These are phyloP conservation scores for Pollenia labialis DNA, from an alignment of 2,888 invertebrate genomes.

Conservation along the genomic window DNA sequence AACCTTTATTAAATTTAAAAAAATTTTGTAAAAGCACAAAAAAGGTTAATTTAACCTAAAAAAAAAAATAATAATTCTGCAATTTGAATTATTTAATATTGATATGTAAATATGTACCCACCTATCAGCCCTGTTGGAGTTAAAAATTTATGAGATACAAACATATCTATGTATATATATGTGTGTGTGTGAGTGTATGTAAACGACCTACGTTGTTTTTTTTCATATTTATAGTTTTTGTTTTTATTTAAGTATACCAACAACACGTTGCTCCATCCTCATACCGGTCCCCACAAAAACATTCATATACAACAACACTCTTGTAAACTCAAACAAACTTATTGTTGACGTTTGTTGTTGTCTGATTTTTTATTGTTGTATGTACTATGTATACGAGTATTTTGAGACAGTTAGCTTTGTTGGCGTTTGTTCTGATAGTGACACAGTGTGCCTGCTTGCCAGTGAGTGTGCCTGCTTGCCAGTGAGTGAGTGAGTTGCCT, in stretches of 20 bases:
- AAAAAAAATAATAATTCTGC: no score
- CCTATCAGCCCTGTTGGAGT: no score
- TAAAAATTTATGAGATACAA: no score
- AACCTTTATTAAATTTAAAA: no score
- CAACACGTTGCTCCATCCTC: constrained; percentile 48
- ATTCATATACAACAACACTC: not conserved
- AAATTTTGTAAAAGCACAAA: no score
- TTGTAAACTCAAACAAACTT: not conserved
- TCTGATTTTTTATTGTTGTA: not conserved
- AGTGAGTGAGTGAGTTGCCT: not conserved
- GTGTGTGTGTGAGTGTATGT: not conserved
- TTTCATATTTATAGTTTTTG: constrained; percentile 29
- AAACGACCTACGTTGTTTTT: constrained; percentile 42
- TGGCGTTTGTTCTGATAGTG: constrained; percentile 18
- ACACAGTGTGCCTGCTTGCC: not conserved
- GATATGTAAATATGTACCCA: no score
- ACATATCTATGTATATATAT: not conserved
- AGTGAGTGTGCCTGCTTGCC: not conserved
- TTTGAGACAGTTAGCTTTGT: constrained; percentile 42
- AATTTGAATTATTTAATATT: no score
- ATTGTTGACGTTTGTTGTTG: constrained; percentile 28
- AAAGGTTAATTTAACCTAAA: no score
- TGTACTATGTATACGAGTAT: not conserved
- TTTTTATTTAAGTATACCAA: constrained; percentile 50
- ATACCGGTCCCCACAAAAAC: constrained; percentile 37